These are phyloP conservation scores for Dromiciops gliroides DNA, from an alignment of 2,113 vertebrate species.

Conservation along the genomic window DNA sequence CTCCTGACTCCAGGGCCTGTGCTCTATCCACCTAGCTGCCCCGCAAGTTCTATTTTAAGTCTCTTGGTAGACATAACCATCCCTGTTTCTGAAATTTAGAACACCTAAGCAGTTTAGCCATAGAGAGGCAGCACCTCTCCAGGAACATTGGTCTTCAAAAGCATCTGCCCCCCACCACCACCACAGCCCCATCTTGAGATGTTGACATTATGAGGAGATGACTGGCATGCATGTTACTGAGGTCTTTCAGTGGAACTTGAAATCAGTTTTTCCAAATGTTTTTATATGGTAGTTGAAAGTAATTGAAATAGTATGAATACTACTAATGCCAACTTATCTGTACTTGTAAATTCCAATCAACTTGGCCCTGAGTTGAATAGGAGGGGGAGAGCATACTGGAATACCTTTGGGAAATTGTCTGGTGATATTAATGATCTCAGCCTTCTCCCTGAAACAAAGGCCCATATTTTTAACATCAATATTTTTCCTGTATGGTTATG, in stretches of 20 bases:
- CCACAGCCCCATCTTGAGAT: not conserved
- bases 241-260: not conserved
- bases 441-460: not conserved
- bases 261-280: not conserved
- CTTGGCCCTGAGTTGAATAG: not conserved
- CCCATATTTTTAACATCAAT: not conserved
- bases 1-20: too few species aligned
- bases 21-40: too few species aligned
- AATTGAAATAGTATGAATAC: not conserved
- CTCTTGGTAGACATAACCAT: not conserved
- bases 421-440: not conserved
- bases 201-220: not conserved
- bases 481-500: not conserved
- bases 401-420: not conserved
- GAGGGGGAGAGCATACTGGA: not conserved
- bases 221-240: not conserved
- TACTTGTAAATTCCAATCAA: not conserved
- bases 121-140: not conserved
- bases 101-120: not conserved
- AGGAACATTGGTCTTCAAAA: not conserved
- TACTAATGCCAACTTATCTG: not conserved
- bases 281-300: not conserved
- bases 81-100: not conserved
- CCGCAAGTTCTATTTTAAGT: not conserved
- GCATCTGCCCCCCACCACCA: not conserved